Base-by-base conservation (phyloP, 2,888 invertebrate species). In the Meloe dianella region DNA sequence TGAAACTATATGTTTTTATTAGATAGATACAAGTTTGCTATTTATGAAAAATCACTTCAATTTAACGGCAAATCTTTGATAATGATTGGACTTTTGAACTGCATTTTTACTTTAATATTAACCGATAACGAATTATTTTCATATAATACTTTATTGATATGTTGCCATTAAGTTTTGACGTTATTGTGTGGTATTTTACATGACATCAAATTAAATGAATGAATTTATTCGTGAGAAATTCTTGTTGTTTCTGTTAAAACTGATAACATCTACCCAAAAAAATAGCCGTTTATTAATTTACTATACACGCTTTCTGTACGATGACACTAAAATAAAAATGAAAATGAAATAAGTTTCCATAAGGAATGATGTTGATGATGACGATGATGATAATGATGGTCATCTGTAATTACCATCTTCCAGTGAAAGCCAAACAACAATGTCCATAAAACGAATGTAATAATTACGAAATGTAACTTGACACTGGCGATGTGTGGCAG, bases 401-500 rank as follows among this genome's bases (percentile, higher is more conserved):
- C 47, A 47, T 47, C 20, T 47, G 20, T 47, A 9, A 47, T 20
- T 47, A 47, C 47, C 47, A 20, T 47, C 20, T 47, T 47, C 47
- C 17, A 47, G 20, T 20, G 47, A 47, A 47, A 47, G 17, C 12
- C 47, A 20, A 47, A 47, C 47, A 47, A 47, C 47, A 47, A 47
- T 47, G 20, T 20, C 47, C 47, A 47, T 47, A 47, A 47, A 47
- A 47, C 47, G 47, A 47, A 47, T 20, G 47, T 47, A 47, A 47
- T 47, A 47, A 47, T 47, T 47, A 47, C 47, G 20, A 47, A 47
- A 47, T 47, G 47, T 10, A 47, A 47, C 47, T 10, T 47, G 47
- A 47, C 47, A 47, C 47, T 20, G 20, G 20, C 9, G 47, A 47
- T 17, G 2, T 41, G 20, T n/a, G n/a, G n/a, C n/a, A n/a, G 47